These are phyloP conservation scores for Campylomormyrus tamandua DNA, from an alignment of 2,113 vertebrate genomes.

Conservation along the genomic window DNA sequence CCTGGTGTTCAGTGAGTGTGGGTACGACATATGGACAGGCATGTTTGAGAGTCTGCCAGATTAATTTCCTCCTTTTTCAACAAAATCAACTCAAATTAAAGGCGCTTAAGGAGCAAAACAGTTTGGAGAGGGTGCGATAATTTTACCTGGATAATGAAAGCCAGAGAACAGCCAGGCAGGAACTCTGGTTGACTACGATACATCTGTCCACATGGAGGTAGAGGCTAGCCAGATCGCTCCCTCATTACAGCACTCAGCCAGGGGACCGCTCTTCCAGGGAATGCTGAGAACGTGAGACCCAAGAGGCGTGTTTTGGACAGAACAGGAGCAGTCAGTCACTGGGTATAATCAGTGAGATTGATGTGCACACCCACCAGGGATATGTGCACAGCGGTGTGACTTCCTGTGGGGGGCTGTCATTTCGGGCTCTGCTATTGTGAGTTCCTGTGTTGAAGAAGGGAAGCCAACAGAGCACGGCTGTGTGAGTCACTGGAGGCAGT, in stretches of 20 bases:
- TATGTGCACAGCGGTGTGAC: not conserved
- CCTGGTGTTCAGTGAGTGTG: not conserved
- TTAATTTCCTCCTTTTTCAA: constrained; percentile 32
- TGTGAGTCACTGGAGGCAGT: not conserved
- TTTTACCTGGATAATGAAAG: constrained; percentile 11
- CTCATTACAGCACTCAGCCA: not conserved
- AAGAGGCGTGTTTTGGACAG: not conserved
- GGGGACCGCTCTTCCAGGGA: not conserved
- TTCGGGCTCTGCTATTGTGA: not conserved
- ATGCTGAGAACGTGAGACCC: not conserved
- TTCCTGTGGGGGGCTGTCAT: not conserved
- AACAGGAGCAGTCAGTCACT: not conserved
- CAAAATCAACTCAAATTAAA: constrained; percentile 21
- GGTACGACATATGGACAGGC: constrained; percentile 6
- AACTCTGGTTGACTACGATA: not conserved
- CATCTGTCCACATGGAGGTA: not conserved
- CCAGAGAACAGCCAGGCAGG: constrained; percentile 5
- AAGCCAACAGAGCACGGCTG: not conserved
- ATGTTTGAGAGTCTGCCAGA: constrained; percentile 49
- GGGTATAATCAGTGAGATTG: not conserved
- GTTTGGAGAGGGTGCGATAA: constrained; percentile 14
- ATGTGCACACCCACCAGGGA: not conserved
- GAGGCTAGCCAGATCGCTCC: not conserved
- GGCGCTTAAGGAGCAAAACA: constrained; percentile 17
- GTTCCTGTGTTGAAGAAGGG: not conserved